Evolutionary conservation across 2,888 invertebrate genomes (phyloP).

Genomic region (Flexamia atlantica): DNA sequence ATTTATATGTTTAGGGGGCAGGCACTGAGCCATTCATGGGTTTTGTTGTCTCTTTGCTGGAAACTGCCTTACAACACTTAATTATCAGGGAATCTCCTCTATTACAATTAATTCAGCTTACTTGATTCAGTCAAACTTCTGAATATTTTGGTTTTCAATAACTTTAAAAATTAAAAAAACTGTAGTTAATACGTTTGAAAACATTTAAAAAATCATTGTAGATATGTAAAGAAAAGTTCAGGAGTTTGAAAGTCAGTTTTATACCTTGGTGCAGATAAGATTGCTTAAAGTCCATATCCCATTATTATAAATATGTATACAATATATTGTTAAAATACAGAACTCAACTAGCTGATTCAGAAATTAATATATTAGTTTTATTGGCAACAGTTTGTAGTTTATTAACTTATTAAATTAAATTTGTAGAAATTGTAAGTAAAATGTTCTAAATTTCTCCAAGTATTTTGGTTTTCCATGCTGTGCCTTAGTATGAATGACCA

Average conservation of each 20-base stretch:
- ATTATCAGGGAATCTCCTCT: background rate
- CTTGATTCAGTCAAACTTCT: background rate
- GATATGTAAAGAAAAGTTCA: background rate
- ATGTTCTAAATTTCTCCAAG: background rate
- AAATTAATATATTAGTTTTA: too few relatives aligned
- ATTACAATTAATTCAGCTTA: too few relatives aligned
- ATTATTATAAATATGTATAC: too few relatives aligned
- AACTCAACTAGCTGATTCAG: too few relatives aligned
- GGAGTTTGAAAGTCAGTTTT: background rate
- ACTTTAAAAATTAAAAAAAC: background rate
- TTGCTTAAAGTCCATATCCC: too few relatives aligned
- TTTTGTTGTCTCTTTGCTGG: background rate
- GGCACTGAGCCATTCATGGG: background rate
- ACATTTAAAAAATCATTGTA: background rate
- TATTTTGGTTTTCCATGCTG: constrained; percentile 58
- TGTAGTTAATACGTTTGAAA: background rate
- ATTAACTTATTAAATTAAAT: too few relatives aligned
- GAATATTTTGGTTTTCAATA: background rate
- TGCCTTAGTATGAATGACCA: constrained; percentile 53
- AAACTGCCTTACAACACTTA: background rate
- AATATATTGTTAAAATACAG: too few relatives aligned
- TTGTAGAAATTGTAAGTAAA: background rate
- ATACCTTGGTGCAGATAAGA: background rate
- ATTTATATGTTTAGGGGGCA: background rate
- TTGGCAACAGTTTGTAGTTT: too few relatives aligned